Percentiles rank a stretch among this genome's conserved stretches.
Conservation (phyloP, 2,797 vertebrate genomes). For the Huso huso region DNA sequence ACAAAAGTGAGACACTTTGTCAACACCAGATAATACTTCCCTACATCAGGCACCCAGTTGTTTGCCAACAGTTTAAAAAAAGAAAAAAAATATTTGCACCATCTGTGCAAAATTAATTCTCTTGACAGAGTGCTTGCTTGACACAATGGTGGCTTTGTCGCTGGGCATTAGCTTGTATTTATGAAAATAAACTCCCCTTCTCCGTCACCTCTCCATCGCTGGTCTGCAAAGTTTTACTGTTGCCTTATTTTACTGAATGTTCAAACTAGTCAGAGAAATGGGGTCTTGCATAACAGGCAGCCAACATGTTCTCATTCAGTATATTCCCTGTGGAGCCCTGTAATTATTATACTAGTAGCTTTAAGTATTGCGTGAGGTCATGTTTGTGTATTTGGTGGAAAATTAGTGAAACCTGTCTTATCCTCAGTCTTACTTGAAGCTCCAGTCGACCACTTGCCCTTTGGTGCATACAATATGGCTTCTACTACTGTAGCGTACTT, state of each 20-base stretch:
- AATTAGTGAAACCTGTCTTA: too few species aligned
- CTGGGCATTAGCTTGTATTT: background rate
- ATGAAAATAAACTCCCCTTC: background rate
- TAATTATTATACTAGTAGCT: too few species aligned
- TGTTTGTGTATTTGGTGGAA: too few species aligned
- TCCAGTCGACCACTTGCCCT: background rate
- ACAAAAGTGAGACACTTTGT: constrained; percentile 14
- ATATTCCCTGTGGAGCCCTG: too few species aligned
- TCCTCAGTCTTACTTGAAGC: too few species aligned
- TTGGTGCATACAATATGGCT: background rate
- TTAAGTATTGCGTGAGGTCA: too few species aligned
- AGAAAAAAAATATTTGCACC: constrained; percentile 17
- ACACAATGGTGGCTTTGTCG: background rate
- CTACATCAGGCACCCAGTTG: background rate
- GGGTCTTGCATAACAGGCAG: too few species aligned
- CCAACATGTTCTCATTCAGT: too few species aligned
- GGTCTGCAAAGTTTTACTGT: too few species aligned
- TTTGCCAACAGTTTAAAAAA: constrained; percentile 12
- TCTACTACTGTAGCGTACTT: too few species aligned
- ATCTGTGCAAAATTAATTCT: constrained; percentile 21
- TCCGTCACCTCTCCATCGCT: background rate
- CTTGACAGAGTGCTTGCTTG: background rate
- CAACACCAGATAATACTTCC: constrained; percentile 38
- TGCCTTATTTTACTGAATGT: too few species aligned
- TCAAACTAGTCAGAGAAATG: too few species aligned